A percentile compares a stretch with the other conserved stretches of the same genome.
These are phyloP conservation scores for Dendrophyllia cribrosa DNA, from an alignment of 64 coral and sea anemone species.

Conservation along the genomic window DNA sequence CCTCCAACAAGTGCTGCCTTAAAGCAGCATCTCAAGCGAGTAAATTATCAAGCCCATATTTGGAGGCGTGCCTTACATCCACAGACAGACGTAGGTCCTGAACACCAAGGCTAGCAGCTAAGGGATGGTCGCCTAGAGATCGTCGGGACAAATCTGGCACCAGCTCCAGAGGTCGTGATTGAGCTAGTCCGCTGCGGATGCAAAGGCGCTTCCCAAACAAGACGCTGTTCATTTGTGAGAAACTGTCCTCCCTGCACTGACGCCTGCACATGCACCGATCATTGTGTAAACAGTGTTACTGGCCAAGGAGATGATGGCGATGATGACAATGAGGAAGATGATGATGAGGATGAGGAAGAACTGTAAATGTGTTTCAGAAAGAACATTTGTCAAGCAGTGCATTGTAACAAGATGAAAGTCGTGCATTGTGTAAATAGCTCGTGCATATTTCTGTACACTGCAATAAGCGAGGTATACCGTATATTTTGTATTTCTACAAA, in stretches of 20 bases:
- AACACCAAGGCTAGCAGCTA: conserved; percentile 47
- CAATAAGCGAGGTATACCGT: no score
- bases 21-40: no score
- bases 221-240: conserved; percentile 54
- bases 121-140: conserved; percentile 28
- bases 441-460: no score
- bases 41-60: no score
- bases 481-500: no score
- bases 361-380: no score
- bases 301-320: neutral
- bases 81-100: conserved; percentile 32
- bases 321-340: conserved; percentile 36
- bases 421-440: no score
- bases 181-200: conserved; percentile 59
- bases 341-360: no score
- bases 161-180: conserved; percentile 63
- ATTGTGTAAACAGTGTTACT: conserved; percentile 26
- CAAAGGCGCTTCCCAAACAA: conserved; percentile 36
- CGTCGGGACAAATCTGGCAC: conserved; percentile 49
- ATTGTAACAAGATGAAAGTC: no score
- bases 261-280: conserved; percentile 44
- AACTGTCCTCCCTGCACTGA: conserved; percentile 51
- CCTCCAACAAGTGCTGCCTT: no score
- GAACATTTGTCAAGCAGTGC: no score
- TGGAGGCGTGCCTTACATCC: conserved; percentile 8